A percentile compares a stretch with the other conserved stretches of the same genome.
Evolutionary conservation across 1,140 invertebrate genomes (phyloP).

Genomic region (Brachionus manjavacas): DNA sequence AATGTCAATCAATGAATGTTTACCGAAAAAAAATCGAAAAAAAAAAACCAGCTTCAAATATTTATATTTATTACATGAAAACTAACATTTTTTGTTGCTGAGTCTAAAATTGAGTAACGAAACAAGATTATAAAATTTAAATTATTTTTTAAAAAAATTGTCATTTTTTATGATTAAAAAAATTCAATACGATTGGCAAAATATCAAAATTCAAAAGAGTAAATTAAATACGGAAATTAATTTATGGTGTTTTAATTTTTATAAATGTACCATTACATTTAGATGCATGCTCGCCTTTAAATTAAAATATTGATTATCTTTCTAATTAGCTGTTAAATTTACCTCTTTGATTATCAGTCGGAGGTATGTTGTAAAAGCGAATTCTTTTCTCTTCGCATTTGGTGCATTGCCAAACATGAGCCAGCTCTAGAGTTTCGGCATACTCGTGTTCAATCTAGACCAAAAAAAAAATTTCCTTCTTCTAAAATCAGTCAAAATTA

Average conservation of each 20-base stretch:
- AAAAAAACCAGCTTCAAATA: background rate
- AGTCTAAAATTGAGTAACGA: background rate
- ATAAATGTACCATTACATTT: slow-evolving; percentile 8
- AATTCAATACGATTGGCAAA: background rate
- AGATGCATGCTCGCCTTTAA: slow-evolving; percentile 16
- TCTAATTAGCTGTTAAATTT: background rate
- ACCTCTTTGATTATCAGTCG: slow-evolving; percentile 32
- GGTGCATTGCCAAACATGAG: slow-evolving; percentile 18
- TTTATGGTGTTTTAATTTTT: slow-evolving; percentile 14
- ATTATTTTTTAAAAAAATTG: background rate
- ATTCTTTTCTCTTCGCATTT: slow-evolving; percentile 40
- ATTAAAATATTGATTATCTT: background rate
- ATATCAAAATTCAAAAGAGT: background rate
- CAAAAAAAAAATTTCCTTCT: background rate
- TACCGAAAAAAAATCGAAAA: background rate
- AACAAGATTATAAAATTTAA: background rate
- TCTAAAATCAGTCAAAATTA: background rate
- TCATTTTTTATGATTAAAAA: background rate
- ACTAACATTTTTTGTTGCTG: background rate
- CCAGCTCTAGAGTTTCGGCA: slow-evolving; percentile 1
- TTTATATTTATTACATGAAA: background rate
- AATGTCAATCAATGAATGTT: background rate
- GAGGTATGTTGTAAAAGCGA: slow-evolving; percentile 35
- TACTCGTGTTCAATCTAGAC: slow-evolving; percentile 28
- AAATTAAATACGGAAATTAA: background rate